A percentile compares a stretch with the other conserved stretches of the same genome.
phyloP scores from a whole-genome alignment of 2,888 invertebrate genomes.

The Drosophila pegasa region DNA sequence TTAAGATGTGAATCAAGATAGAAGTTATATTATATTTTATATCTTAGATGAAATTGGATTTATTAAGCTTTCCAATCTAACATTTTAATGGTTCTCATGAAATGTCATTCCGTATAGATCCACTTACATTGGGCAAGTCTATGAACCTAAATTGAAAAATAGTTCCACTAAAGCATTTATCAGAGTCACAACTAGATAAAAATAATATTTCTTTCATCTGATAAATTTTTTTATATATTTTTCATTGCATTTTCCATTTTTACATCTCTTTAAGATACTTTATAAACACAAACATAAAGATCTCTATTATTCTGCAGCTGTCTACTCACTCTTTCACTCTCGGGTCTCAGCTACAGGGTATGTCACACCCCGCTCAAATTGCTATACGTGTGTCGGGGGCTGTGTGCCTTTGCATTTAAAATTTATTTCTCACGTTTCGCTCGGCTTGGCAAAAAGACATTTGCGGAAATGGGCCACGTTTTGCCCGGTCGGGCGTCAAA shows the following conservation, averaged over 20 bases:
- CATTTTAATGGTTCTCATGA: too few relatives aligned
- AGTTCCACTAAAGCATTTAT: too few relatives aligned
- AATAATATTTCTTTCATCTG: too few relatives aligned
- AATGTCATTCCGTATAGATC: too few relatives aligned
- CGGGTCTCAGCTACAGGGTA: constrained; percentile 11
- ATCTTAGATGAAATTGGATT: background rate
- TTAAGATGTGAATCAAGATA: too few relatives aligned
- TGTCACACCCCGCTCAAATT: constrained; percentile 12
- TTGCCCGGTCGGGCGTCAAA: constrained; percentile 61
- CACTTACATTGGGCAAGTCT: too few relatives aligned
- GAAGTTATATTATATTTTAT: too few relatives aligned
- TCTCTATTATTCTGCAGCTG: background rate
- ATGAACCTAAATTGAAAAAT: too few relatives aligned
- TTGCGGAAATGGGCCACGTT: constrained; percentile 61
- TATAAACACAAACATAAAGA: background rate
- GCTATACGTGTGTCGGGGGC: constrained; percentile 15
- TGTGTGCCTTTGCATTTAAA: constrained; percentile 50
- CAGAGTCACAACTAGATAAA: too few relatives aligned
- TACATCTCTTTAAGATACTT: background rate
- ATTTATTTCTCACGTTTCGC: constrained; percentile 63
- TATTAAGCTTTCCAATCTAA: too few relatives aligned
- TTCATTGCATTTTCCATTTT: too few relatives aligned
- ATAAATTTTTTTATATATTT: too few relatives aligned
- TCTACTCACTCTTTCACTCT: background rate
- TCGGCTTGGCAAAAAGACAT: constrained; percentile 55